phyloP scores from a whole-genome alignment of 2,113 vertebrate species.

The Neodontobutis hainanensis region DNA sequence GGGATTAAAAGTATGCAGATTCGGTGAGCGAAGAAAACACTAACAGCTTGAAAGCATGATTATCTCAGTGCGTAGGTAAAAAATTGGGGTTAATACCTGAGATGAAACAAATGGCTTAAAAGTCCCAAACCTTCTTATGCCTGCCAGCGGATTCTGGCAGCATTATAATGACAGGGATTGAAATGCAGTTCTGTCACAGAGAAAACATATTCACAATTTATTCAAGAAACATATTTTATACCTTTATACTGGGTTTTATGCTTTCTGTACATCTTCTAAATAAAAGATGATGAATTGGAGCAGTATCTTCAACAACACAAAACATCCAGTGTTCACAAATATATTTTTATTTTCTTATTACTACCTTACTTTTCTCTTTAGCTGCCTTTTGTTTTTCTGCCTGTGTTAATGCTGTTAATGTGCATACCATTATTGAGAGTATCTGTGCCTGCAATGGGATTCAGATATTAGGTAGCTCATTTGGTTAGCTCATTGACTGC shows the following conservation, averaged over 20 bases:
- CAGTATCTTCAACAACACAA: conserved; percentile 48
- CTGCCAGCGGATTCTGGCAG: conserved; percentile 71
- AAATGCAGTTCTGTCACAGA: conserved; percentile 61
- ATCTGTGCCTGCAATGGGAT: conserved; percentile 58
- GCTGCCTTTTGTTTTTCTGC: conserved; percentile 12
- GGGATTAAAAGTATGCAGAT: conserved; percentile 79
- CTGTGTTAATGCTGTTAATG: conserved; percentile 58
- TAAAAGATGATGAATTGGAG: conserved; percentile 67
- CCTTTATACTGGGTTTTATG: conserved; percentile 46
- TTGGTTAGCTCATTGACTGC: conserved; percentile 73
- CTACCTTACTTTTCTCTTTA: not conserved
- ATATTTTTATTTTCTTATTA: conserved; percentile 47
- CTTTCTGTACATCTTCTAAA: conserved; percentile 60
- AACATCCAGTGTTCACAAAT: conserved; percentile 56
- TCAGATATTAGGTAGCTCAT: conserved; percentile 72
- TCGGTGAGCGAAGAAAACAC: conserved; percentile 70
- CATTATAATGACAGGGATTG: conserved; percentile 62
- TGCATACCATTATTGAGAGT: conserved; percentile 55
- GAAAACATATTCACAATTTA: conserved; percentile 66
- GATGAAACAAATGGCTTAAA: conserved; percentile 80
- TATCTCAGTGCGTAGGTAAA: conserved; percentile 76
- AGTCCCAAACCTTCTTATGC: conserved; percentile 67
- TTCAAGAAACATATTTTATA: conserved; percentile 64
- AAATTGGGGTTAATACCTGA: conserved; percentile 80
- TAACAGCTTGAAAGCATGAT: conserved; percentile 74